These are phyloP conservation scores for Notarius lentiginosus DNA, from an alignment of 2,113 vertebrate genomes.

Conservation along the genomic window DNA sequence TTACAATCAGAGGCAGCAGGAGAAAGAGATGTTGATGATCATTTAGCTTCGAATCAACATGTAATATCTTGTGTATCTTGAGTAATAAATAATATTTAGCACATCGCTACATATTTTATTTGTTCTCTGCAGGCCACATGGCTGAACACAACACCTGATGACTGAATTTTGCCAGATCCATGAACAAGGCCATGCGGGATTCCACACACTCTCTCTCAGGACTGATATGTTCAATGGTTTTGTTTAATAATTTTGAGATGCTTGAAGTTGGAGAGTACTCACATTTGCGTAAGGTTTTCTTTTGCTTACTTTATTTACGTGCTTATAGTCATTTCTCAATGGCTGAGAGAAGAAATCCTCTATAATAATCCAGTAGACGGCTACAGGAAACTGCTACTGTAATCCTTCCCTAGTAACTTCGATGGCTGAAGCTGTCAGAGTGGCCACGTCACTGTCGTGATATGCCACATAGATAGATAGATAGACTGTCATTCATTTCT, in stretches of 20 bases:
- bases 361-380: too few species aligned
- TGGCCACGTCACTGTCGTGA: too few species aligned
- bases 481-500: background rate
- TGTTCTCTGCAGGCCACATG: background rate
- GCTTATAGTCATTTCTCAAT: too few species aligned
- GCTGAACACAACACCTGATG: constrained; percentile 14
- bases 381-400: too few species aligned
- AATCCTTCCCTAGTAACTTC: too few species aligned
- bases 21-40: background rate
- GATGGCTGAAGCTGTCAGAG: too few species aligned
- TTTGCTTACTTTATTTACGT: background rate
- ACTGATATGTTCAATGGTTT: background rate
- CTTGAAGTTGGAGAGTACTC: background rate
- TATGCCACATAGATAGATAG: too few species aligned
- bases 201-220: background rate
- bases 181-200: constrained; percentile 6
- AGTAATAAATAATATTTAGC: constrained; percentile 1
- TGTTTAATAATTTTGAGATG: background rate
- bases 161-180: constrained; percentile 6
- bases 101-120: background rate
- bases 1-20: background rate
- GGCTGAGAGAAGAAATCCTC: too few species aligned
- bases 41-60: background rate
- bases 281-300: background rate
- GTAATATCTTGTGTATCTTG: background rate